A percentile compares a stretch with the other conserved stretches of the same genome.
These are phyloP conservation scores for Megalops cyprinoides DNA, from an alignment of 2,797 vertebrate genomes.

Conservation along the genomic window DNA sequence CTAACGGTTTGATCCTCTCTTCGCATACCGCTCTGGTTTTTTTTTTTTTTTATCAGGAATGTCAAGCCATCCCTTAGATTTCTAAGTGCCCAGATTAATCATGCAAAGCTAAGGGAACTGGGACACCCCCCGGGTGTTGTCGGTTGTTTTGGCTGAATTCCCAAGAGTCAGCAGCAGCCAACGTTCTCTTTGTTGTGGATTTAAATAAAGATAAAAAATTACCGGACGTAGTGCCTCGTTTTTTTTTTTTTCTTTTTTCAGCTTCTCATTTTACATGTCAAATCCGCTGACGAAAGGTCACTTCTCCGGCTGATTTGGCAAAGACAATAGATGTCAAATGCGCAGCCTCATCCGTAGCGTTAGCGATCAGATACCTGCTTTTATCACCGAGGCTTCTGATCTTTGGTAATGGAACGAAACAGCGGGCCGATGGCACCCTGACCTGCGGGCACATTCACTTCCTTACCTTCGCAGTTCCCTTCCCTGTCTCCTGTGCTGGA, in stretches of 20 bases:
- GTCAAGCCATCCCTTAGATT: too few species aligned
- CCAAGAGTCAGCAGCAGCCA: not conserved
- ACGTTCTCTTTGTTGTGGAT: not conserved
- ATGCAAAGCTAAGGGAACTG: not conserved
- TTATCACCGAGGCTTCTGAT: not conserved
- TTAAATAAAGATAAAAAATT: not conserved
- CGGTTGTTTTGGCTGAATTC: too few species aligned
- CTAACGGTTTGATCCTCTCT: not conserved
- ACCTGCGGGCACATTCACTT: slow-evolving; percentile 5
- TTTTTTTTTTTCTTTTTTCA: too few species aligned
- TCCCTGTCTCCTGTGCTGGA: not conserved
- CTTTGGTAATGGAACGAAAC: not conserved
- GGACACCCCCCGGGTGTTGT: not conserved
- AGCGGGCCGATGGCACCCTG: not conserved
- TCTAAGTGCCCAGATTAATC: too few species aligned
- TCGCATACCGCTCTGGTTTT: not conserved
- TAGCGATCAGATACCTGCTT: not conserved
- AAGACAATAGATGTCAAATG: not conserved
- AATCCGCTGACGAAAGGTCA: not conserved
- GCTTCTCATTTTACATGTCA: not conserved
- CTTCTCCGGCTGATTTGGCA: not conserved
- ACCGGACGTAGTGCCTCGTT: not conserved
- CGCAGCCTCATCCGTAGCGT: not conserved
- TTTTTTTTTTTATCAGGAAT: too few species aligned
- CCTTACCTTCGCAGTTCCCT: not conserved